These are phyloP conservation scores for Ctenodactylus gundi DNA, from an alignment of 2,113 vertebrate species.

Conservation along the genomic window DNA sequence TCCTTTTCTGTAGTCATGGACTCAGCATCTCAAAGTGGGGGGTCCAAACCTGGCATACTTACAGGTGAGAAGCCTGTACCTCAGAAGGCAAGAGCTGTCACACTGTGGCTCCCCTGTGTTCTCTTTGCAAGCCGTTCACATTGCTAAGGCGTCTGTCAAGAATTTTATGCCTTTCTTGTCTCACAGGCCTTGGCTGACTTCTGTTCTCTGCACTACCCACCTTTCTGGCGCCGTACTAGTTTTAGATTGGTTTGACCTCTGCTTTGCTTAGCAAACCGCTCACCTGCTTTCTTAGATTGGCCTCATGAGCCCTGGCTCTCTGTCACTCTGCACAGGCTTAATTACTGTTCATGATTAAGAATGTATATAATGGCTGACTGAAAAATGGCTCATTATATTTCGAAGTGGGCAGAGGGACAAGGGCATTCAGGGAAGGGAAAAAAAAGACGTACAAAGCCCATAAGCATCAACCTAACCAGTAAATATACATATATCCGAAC, in stretches of 20 bases:
- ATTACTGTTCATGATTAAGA: neutral
- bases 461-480: neutral
- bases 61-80: neutral
- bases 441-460: neutral
- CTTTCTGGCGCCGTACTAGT: neutral
- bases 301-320: neutral
- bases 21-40: neutral
- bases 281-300: neutral
- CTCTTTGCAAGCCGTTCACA: neutral
- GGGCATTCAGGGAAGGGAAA: neutral
- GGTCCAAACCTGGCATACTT: neutral
- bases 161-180: neutral
- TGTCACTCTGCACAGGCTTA: neutral
- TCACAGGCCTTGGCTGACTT: neutral
- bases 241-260: neutral
- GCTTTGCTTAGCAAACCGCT: neutral
- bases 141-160: neutral
- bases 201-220: neutral
- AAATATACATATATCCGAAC: neutral
- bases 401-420: neutral
- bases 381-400: neutral
- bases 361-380: neutral
- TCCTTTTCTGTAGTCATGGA: neutral
- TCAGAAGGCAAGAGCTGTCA: neutral
- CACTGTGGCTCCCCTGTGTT: neutral